These are phyloP conservation scores for Pseudobourletiella spinata DNA, from an alignment of 1,140 invertebrate species.

Conservation along the genomic window DNA sequence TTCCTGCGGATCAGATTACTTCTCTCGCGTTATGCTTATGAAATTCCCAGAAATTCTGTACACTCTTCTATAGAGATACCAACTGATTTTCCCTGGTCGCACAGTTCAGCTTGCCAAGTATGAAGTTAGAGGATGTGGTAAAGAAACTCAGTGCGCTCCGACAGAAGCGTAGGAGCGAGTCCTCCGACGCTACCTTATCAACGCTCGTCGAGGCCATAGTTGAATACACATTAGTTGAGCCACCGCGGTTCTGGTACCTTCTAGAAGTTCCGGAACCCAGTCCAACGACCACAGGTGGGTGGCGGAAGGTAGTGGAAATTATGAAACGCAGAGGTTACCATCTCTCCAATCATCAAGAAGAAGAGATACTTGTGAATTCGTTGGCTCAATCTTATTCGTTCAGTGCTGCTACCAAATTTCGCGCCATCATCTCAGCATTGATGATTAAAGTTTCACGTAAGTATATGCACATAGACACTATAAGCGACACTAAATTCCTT, in stretches of 20 bases:
- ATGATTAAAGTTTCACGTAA: neutral
- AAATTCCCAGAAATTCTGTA: too few relatives aligned
- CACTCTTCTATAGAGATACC: too few relatives aligned
- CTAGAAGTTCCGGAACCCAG: neutral
- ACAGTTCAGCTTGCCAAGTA: too few relatives aligned
- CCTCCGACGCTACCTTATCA: neutral
- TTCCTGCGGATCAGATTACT: too few relatives aligned
- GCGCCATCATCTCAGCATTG: neutral
- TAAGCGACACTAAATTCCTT: too few relatives aligned
- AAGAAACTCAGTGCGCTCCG: neutral
- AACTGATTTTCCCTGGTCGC: too few relatives aligned
- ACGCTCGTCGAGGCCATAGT: neutral
- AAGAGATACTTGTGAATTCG: neutral
- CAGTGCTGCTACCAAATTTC: neutral
- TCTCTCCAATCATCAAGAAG: neutral
- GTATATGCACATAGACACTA: too few relatives aligned
- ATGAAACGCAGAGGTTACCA: neutral
- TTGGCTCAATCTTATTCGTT: neutral
- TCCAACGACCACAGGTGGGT: neutral
- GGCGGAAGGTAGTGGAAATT: neutral
- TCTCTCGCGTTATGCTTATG: too few relatives aligned
- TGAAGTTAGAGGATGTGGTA: neutral
- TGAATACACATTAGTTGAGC: neutral
- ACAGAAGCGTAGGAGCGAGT: neutral
- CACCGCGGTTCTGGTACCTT: neutral